These are phyloP conservation scores for Lasiommata megera DNA, from an alignment of 2,888 invertebrate species.

Conservation along the genomic window DNA sequence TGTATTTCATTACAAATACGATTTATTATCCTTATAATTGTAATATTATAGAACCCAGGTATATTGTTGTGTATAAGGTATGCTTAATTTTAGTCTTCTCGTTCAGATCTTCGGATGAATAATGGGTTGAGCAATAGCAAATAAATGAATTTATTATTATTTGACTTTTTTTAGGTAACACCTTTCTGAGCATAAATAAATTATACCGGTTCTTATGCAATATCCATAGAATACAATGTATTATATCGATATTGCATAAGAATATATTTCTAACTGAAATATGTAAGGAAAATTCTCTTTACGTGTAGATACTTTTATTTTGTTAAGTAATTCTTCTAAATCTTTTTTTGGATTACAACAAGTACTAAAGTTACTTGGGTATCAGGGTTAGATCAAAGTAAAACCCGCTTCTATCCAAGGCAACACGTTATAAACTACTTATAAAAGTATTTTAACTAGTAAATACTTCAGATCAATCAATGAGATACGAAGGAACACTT, in stretches of 20 bases:
- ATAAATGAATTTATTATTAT: no score
- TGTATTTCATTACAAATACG: neutral
- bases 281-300: no score
- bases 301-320: no score
- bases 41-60: no score
- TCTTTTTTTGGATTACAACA: no score
- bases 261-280: no score
- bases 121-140: neutral
- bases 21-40: no score
- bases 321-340: no score
- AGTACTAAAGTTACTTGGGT: no score
- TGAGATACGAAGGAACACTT: slow-evolving; percentile 9
- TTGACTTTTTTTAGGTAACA: neutral
- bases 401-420: neutral
- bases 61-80: neutral
- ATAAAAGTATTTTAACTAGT: neutral
- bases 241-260: no score
- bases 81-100: neutral
- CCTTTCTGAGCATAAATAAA: neutral
- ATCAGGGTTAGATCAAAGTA: neutral
- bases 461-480: slow-evolving; percentile 12
- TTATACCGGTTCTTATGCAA: neutral
- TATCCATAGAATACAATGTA: no score
- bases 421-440: neutral
- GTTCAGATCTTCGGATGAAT: neutral